A percentile compares a stretch with the other conserved stretches of the same genome.
Evolutionary conservation across 53 echinoderm and acorn worm genomes (phyloP).

Genomic region (Mesocentrotus franciscanus): DNA sequence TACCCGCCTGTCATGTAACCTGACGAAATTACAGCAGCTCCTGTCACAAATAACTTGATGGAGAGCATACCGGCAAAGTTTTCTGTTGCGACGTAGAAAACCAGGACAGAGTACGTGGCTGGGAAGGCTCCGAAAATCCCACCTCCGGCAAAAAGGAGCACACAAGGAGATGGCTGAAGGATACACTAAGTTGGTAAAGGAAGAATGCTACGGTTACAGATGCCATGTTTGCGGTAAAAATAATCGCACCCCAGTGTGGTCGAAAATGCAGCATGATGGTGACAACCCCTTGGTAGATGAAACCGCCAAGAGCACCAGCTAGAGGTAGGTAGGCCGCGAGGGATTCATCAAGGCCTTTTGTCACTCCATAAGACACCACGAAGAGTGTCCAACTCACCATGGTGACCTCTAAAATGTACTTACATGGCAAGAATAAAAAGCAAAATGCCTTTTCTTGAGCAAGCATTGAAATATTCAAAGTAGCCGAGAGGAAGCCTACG

Average conservation of each 20-base stretch:
- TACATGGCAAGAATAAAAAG: slow-evolving; percentile 36
- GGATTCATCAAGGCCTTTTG: slow-evolving; percentile 43
- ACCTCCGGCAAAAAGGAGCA: slow-evolving; percentile 61
- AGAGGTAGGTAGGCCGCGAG: slow-evolving; percentile 39
- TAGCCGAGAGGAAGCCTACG: slow-evolving; percentile 14
- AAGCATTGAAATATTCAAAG: background rate
- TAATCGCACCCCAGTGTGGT: slow-evolving; percentile 34
- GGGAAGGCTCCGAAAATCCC: slow-evolving; percentile 37
- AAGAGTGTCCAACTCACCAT: slow-evolving; percentile 50
- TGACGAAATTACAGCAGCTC: background rate
- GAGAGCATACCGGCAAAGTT: slow-evolving; percentile 54
- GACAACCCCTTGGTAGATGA: slow-evolving; percentile 17
- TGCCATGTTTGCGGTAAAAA: background rate
- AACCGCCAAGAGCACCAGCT: slow-evolving; percentile 17
- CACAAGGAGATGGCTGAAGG: background rate
- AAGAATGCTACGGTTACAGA: slow-evolving; percentile 1
- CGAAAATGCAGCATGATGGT: slow-evolving; percentile 38
- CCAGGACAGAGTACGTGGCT: slow-evolving; percentile 18
- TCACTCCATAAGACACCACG: slow-evolving; percentile 40
- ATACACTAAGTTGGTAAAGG: background rate
- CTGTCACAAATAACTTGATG: slow-evolving; percentile 39
- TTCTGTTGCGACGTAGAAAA: background rate
- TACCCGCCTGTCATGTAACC: slow-evolving; percentile 48
- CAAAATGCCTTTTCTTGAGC: slow-evolving; percentile 4
- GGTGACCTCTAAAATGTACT: slow-evolving; percentile 22